phyloP scores from a whole-genome alignment of 2,797 vertebrate genomes.

The Myripristis murdjan region DNA sequence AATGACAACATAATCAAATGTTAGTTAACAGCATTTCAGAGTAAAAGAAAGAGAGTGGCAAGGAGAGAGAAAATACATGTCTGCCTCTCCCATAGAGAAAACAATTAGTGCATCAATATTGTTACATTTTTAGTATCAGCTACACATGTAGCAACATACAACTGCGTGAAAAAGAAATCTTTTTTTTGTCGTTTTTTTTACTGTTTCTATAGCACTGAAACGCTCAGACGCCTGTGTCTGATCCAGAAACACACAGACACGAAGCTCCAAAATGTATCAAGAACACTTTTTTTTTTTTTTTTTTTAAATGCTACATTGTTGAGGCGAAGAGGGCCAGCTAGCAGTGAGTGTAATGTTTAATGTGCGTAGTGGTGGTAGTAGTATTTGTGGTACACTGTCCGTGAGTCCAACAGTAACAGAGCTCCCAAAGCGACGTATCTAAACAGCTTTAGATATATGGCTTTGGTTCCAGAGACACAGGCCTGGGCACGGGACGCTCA shows the following conservation, averaged over 20 bases:
- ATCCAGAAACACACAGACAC: conserved; percentile 33
- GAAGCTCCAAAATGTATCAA: conserved; percentile 65
- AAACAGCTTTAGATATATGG: conserved; percentile 30
- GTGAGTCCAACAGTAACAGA: conserved; percentile 7
- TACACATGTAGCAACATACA: conserved; percentile 47
- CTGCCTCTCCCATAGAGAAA: conserved; percentile 51
- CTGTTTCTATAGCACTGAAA: conserved; percentile 41
- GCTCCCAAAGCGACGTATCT: conserved; percentile 40
- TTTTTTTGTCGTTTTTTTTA: conserved; percentile 8
- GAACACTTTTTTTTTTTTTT: conserved; percentile 65
- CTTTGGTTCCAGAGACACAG: conserved; percentile 44
- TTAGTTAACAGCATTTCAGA: conserved; percentile 58
- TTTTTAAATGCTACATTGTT: conserved; percentile 62
- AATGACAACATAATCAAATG: conserved; percentile 43
- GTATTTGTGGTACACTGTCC: conserved; percentile 18
- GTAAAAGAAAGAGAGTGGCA: conserved; percentile 37
- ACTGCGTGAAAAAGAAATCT: conserved; percentile 46
- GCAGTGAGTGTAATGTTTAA: conserved; percentile 28
- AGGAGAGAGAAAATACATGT: conserved; percentile 32
- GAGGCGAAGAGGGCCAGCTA: conserved; percentile 35
- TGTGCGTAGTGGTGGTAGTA: conserved; percentile 29
- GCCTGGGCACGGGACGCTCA: background rate
- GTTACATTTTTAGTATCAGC: conserved; percentile 56
- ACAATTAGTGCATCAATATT: conserved; percentile 71
- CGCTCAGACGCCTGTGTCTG: conserved; percentile 14